Evolutionary conservation across 2,888 invertebrate species (phyloP).

Genomic region (Cheilosia scutellata): DNA sequence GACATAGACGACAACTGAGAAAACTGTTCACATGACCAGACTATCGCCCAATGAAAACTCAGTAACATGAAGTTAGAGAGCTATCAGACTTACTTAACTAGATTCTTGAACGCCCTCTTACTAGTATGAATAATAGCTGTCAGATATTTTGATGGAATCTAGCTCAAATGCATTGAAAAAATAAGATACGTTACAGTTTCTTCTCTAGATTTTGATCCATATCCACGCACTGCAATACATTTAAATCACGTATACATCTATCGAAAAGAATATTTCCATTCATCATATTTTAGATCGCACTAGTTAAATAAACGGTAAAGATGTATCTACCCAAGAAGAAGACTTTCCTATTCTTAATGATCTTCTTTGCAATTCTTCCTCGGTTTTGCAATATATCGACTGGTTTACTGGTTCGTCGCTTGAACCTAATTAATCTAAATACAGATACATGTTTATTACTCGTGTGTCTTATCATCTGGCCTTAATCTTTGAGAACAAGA

Average conservation of each 20-base stretch:
- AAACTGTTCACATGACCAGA: too few species aligned
- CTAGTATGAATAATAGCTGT: too few species aligned
- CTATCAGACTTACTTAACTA: too few species aligned
- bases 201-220: too few species aligned
- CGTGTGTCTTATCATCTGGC: constrained; percentile 41
- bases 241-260: neutral
- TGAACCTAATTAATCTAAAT: constrained; percentile 55
- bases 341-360: constrained; percentile 31
- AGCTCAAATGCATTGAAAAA: too few species aligned
- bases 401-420: constrained; percentile 11
- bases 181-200: too few species aligned
- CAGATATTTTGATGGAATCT: too few species aligned
- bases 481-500: constrained; percentile 55
- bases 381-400: constrained; percentile 41
- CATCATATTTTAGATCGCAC: neutral
- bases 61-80: too few species aligned
- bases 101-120: too few species aligned
- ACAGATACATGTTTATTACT: constrained; percentile 27
- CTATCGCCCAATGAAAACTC: too few species aligned
- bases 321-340: neutral
- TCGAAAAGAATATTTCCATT: constrained; percentile 1
- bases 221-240: too few species aligned
- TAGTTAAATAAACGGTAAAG: neutral
- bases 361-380: constrained; percentile 26
- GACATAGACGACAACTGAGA: too few species aligned